Evolutionary conservation across 2,113 vertebrate species (phyloP), one percentile per base, ranked within the genome.

Genomic region (Entomyzon cyanotis): DNA sequence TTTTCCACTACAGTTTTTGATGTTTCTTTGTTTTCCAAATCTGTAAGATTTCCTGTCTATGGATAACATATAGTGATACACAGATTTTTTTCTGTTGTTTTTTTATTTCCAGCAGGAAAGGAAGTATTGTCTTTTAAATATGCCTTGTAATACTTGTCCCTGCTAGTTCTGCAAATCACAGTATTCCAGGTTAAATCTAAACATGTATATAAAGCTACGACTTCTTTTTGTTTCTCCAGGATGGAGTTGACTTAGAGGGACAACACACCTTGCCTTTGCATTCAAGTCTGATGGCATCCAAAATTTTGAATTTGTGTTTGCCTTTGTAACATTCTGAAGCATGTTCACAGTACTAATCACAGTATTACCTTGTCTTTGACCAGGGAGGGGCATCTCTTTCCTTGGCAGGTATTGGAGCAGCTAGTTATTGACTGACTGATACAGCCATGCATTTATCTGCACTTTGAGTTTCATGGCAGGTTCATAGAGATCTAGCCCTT

Each of bases 301-400:
- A 83, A 59, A 58, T 35, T 92, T 90, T 88, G 84, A 94, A 94
- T 95, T 80, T 37, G 7, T 75, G 41, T 74, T 60, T 93, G 63
- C 41, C 60, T 42, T 63, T 85, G 71, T 58, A 79, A 49, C 63
- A 35, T 84, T 93, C 78, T 53, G 52, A 56, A 69, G 41, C 17
- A 5, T 9, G 24, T 83, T 82, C 67, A 3, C 16, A n/a, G 74
- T 81, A 71, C 86, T 94, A 81, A 91, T 94, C 80, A 93, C 33
- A 80, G 12, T 30, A 53, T 87, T 89, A 56, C 74, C 77, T 93
- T 85, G 21, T 55, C 13, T 84, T 79, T 87, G 68, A 10, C 62
- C 44, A 80, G 88, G 23, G 28, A 82, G 92, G 59, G 69, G 5
- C 62, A 67, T 71, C 63, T 46, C 39, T 77, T 90, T 58, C 37